Evolutionary conservation across 2,888 invertebrate species (phyloP).

Genomic region (Trachelus stipa): DNA sequence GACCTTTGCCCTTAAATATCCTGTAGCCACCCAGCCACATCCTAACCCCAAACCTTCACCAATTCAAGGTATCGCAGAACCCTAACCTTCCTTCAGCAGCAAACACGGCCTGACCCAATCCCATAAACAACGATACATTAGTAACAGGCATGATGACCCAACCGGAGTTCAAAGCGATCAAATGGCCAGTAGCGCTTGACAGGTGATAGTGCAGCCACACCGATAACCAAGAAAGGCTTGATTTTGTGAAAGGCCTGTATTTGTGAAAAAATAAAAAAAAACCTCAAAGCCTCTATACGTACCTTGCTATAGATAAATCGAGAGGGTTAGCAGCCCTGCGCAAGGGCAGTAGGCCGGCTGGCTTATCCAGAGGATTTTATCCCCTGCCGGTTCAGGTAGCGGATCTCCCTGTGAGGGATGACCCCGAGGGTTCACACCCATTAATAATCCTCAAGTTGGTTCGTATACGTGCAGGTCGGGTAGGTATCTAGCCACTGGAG

Average conservation of each 20-base stretch:
- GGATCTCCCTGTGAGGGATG: constrained; percentile 11
- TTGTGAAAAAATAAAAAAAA: background rate
- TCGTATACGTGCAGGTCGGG: constrained; percentile 2
- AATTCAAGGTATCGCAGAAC: background rate
- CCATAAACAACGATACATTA: background rate
- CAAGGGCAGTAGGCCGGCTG: background rate
- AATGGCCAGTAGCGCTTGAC: background rate
- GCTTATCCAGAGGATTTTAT: constrained; percentile 12
- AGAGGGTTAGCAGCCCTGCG: background rate
- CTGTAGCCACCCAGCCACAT: background rate
- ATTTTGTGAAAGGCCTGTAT: background rate
- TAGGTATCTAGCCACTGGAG: constrained; percentile 18
- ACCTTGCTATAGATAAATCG: background rate
- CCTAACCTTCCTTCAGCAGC: background rate
- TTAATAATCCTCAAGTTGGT: constrained; percentile 28
- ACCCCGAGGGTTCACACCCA: constrained; percentile 17
- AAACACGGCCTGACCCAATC: background rate
- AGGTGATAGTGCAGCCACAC: background rate
- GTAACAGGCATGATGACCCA: background rate
- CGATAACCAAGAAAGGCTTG: background rate
- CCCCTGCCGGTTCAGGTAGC: constrained; percentile 7
- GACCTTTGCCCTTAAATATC: background rate
- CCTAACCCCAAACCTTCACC: background rate
- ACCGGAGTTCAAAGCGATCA: background rate
- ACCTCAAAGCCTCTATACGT: background rate